Conservation (phyloP, 1,140 invertebrate genomes). For the Gryllus bimaculatus region DNA sequence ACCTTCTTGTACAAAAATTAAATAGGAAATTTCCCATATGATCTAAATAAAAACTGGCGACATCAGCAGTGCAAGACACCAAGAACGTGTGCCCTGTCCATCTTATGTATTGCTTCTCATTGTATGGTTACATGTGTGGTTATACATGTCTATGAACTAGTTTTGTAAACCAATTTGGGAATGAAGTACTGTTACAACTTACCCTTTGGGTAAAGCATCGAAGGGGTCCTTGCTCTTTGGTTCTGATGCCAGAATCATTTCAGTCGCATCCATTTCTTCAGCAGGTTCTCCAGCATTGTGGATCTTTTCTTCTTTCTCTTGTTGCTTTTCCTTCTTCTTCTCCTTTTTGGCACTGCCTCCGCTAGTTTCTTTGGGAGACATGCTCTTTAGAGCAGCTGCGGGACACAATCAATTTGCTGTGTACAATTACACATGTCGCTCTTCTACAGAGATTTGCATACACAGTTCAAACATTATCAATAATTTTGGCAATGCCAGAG, state of each 20-base stretch:
- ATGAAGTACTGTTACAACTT: constrained; percentile 16
- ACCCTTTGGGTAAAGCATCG: constrained; percentile 78
- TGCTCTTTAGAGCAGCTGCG: neutral
- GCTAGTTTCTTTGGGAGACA: constrained; percentile 12
- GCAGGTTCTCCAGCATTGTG: constrained; percentile 31
- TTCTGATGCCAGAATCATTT: constrained; percentile 58
- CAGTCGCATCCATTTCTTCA: constrained; percentile 58
- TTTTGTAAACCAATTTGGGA: too few species aligned
- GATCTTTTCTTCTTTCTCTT: constrained; percentile 32
- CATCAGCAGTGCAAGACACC: too few species aligned
- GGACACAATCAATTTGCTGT: neutral
- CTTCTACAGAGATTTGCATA: neutral
- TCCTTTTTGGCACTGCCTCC: constrained; percentile 23
- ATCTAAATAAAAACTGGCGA: too few species aligned
- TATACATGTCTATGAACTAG: too few species aligned
- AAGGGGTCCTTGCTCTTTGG: constrained; percentile 90
- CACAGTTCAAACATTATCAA: neutral
- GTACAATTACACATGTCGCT: neutral
- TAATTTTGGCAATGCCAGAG: neutral
- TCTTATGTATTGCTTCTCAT: too few species aligned
- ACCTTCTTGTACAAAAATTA: too few species aligned
- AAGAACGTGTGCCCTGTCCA: too few species aligned
- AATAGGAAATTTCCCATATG: too few species aligned
- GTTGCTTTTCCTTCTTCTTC: constrained; percentile 30
- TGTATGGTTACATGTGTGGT: too few species aligned